phyloP scores from a whole-genome alignment of 2,888 invertebrate species.

The Lasioglossum lativentre region DNA sequence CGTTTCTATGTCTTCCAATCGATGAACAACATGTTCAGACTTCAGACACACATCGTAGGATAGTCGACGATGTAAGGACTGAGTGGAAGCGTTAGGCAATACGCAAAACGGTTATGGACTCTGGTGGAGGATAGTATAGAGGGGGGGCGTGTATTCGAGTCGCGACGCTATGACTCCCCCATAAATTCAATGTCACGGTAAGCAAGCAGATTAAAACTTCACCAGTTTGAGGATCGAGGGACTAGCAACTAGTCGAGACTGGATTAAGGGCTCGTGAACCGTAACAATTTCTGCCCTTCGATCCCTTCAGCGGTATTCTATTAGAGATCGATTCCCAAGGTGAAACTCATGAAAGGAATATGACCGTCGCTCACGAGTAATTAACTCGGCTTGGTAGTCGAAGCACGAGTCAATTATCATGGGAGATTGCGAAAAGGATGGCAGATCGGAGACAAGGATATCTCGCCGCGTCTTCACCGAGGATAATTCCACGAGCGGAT shows the following conservation, averaged over 20 bases:
- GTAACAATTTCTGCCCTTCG: conserved; percentile 1
- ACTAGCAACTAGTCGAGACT: not conserved
- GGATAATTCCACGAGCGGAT: conserved; percentile 59
- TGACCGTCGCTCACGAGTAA: conserved; percentile 42
- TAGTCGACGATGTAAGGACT: not conserved
- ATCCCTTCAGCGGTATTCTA: not conserved
- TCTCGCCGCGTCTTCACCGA: conserved; percentile 10
- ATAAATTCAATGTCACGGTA: conserved; percentile 11
- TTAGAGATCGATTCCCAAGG: conserved; percentile 29
- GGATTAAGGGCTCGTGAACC: not conserved
- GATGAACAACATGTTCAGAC: too few relatives aligned
- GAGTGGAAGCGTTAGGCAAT: not conserved
- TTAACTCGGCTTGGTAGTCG: conserved; percentile 41
- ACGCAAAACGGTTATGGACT: not conserved
- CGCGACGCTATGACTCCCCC: not conserved
- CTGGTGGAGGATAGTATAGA: not conserved
- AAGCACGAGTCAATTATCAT: conserved; percentile 54
- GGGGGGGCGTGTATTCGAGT: not conserved
- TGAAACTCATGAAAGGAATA: conserved; percentile 19
- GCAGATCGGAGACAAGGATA: conserved; percentile 36
- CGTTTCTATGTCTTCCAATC: too few relatives aligned
- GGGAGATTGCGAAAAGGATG: conserved; percentile 33
- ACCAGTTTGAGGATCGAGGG: not conserved
- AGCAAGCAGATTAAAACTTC: not conserved
- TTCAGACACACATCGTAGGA: not conserved